Evolutionary conservation across 2,113 vertebrate genomes (phyloP).

Genomic region (Pithys albifrons): DNA sequence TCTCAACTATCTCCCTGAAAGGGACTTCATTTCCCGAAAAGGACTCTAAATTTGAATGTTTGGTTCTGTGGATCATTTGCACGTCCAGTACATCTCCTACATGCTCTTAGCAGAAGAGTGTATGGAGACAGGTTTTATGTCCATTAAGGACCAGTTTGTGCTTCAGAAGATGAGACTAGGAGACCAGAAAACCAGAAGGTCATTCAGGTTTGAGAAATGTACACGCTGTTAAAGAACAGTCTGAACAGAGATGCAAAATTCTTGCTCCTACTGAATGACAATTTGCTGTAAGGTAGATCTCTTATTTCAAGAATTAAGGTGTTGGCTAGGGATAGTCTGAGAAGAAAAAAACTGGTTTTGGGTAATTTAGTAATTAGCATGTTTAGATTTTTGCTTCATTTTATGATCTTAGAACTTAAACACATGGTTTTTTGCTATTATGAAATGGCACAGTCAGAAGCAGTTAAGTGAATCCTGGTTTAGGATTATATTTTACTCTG

Average conservation of each 20-base stretch:
- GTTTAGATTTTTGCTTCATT: background rate
- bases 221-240: background rate
- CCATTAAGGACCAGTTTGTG: background rate
- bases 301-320: background rate
- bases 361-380: background rate
- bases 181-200: background rate
- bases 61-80: background rate
- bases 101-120: background rate
- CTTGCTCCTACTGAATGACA: background rate
- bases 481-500: background rate
- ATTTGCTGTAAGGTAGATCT: background rate
- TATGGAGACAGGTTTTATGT: background rate
- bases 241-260: background rate
- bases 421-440: background rate
- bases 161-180: background rate
- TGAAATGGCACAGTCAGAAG: background rate
- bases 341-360: background rate
- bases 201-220: background rate
- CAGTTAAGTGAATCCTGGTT: background rate
- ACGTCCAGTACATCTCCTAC: background rate
- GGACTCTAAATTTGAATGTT: background rate
- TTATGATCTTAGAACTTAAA: background rate
- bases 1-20: background rate
- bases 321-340: background rate
- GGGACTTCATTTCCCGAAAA: background rate